A percentile compares a stretch with the other conserved stretches of the same genome.
Conservation (phyloP, 2,113 vertebrate genomes). For the Osmerus eperlanus region DNA sequence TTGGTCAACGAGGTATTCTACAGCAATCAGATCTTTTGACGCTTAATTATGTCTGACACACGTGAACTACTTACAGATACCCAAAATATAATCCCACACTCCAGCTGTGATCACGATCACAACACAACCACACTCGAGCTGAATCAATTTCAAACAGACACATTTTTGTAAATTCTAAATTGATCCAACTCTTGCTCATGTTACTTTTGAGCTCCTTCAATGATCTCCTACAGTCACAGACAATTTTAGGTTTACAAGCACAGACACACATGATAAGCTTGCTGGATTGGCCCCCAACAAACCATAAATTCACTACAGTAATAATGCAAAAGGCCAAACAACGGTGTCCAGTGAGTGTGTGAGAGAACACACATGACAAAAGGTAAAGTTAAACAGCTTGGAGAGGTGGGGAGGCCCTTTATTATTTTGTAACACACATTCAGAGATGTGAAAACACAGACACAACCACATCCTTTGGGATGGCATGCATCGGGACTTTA, state of each 20-base stretch:
- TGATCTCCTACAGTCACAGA: conserved; percentile 26
- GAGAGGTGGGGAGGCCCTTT: too few relatives aligned
- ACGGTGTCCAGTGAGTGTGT: too few relatives aligned
- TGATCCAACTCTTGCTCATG: background rate
- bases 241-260: conserved; percentile 37
- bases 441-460: conserved; percentile 8
- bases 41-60: background rate
- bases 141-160: too few relatives aligned
- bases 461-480: conserved; percentile 9
- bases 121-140: background rate
- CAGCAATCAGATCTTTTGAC: too few relatives aligned
- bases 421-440: too few relatives aligned
- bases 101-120: background rate
- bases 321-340: background rate
- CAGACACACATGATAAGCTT: conserved; percentile 38
- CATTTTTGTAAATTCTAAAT: too few relatives aligned
- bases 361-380: too few relatives aligned
- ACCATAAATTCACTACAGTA: background rate
- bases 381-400: too few relatives aligned
- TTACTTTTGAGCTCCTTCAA: conserved; percentile 37
- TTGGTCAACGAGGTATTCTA: too few relatives aligned
- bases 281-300: conserved; percentile 30
- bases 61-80: background rate
- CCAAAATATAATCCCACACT: background rate
- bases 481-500: conserved; percentile 48